Conservation (phyloP, 2,888 invertebrate genomes). For the Nephrotoma flavescens region DNA sequence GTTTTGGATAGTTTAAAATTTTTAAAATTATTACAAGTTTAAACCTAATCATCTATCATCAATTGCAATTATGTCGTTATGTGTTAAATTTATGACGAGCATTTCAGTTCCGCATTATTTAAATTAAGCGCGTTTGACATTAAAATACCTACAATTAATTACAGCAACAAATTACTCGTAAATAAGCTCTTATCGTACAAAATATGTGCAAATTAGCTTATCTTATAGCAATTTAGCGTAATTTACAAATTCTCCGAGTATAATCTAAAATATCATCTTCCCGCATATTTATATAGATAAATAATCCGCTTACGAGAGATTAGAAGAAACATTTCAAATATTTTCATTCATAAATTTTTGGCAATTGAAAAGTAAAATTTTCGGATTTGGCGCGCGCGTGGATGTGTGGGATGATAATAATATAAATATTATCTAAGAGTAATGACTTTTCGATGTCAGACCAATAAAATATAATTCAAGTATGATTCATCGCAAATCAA, state of each 20-base stretch:
- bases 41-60: background rate
- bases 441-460: background rate
- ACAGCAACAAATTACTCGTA: background rate
- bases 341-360: background rate
- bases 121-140: background rate
- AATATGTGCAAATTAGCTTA: background rate
- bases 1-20: too few species aligned
- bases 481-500: background rate
- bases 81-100: too few species aligned
- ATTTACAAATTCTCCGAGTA: background rate
- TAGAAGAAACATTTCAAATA: background rate
- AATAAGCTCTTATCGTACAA: background rate
- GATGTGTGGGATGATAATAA: background rate
- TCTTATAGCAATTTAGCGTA: background rate
- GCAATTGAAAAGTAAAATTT: background rate
- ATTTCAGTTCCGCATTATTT: background rate
- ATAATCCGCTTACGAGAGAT: background rate
- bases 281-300: background rate
- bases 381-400: background rate
- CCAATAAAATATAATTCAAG: background rate
- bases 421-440: background rate
- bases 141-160: background rate
- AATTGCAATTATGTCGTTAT: background rate
- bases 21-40: too few species aligned
- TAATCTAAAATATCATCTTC: background rate